A percentile compares a stretch with the other conserved stretches of the same genome.
Evolutionary conservation across 2,888 invertebrate genomes (phyloP).

Genomic region (Pammene fasciana): DNA sequence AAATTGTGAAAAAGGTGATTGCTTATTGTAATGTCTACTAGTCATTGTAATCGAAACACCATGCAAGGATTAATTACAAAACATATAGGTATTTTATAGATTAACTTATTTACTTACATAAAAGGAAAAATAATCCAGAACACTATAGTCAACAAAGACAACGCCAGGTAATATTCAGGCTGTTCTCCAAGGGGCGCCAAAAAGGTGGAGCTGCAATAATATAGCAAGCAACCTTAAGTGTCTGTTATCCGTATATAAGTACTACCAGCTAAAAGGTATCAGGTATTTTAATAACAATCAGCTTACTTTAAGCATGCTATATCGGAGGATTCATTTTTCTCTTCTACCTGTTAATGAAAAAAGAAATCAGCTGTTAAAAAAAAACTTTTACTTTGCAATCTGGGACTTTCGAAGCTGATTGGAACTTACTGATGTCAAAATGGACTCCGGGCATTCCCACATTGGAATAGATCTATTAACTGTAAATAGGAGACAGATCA

Average conservation of each 20-base stretch:
- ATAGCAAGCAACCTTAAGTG: too few relatives aligned
- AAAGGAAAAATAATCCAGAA: conserved; percentile 70
- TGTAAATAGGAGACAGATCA: conserved; percentile 82
- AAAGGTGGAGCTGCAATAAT: conserved; percentile 63
- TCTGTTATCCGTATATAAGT: neutral
- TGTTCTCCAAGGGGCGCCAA: conserved; percentile 61
- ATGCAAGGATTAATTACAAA: too few relatives aligned
- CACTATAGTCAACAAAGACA: conserved; percentile 61
- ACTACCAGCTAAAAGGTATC: too few relatives aligned
- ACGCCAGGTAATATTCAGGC: conserved; percentile 66
- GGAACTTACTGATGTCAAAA: conserved; percentile 17
- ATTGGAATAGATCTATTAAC: conserved; percentile 82
- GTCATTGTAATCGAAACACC: too few relatives aligned
- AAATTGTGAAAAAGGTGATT: too few relatives aligned
- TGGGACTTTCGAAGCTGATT: neutral
- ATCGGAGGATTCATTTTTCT: conserved; percentile 11
- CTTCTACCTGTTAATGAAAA: conserved; percentile 18
- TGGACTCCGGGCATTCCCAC: conserved; percentile 68
- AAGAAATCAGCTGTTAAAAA: neutral
- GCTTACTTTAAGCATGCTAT: conserved; percentile 34
- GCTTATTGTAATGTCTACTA: too few relatives aligned
- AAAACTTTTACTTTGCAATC: neutral
- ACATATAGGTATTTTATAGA: neutral
- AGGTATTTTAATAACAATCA: neutral
- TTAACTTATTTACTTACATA: conserved; percentile 60